Conservation (phyloP, 2,888 invertebrate species). For the Cabera pusaria region DNA sequence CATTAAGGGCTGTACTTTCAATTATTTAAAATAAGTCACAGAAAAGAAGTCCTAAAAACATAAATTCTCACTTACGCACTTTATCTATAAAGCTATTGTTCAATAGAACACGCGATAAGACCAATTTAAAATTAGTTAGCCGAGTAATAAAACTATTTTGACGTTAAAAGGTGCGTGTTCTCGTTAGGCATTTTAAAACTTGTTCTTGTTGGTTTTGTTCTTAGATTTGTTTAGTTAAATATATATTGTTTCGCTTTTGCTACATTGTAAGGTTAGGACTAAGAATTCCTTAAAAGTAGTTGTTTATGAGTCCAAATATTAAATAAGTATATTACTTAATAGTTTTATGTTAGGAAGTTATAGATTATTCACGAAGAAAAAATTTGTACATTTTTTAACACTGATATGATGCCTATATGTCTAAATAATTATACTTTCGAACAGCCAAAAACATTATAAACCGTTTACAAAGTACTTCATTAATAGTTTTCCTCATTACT, state of each 20-base stretch:
- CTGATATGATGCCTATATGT: no score
- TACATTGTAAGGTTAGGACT: background rate
- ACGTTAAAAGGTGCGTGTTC: constrained; percentile 40
- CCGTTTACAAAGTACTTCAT: constrained; percentile 4
- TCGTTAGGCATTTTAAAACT: constrained; percentile 35
- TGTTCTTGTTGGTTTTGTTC: constrained; percentile 11
- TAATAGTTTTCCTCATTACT: constrained; percentile 4
- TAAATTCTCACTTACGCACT: constrained; percentile 69
- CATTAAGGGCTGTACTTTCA: no score
- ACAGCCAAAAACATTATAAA: constrained; percentile 8
- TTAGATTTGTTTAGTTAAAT: constrained; percentile 8
- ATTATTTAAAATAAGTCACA: constrained; percentile 24
- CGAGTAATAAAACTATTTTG: constrained; percentile 42
- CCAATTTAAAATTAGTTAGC: constrained; percentile 70
- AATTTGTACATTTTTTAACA: constrained; percentile 1
- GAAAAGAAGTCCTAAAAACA: constrained; percentile 48
- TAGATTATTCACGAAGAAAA: background rate
- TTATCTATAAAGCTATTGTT: constrained; percentile 61
- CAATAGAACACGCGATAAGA: constrained; percentile 57
- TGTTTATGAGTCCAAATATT: no score
- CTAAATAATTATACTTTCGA: no score
- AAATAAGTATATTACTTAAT: no score
- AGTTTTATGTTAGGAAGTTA: no score
- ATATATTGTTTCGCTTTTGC: background rate
- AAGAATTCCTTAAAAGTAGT: background rate